A percentile compares a stretch with the other conserved stretches of the same genome.
Conservation (phyloP, 2,113 vertebrate species). For the Tonatia bakeri region DNA sequence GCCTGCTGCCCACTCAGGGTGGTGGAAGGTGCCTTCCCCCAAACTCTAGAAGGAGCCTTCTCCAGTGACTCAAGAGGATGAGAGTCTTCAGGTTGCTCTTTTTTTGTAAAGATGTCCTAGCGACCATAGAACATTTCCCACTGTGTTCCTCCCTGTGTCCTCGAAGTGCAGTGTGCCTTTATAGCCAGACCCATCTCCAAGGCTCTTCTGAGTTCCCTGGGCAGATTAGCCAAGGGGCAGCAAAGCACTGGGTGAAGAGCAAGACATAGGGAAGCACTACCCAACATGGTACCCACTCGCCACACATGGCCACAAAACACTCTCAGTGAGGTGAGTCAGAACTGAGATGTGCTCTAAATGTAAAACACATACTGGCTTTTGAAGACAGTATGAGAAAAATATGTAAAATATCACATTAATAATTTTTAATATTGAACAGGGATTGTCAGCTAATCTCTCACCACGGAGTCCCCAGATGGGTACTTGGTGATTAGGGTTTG, state of each 20-base stretch:
- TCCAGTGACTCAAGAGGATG: neutral
- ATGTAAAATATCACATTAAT: neutral
- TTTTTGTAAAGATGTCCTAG: neutral
- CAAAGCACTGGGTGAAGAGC: neutral
- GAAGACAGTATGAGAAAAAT: neutral
- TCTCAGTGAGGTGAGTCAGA: neutral
- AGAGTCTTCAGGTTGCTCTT: neutral
- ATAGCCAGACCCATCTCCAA: no score
- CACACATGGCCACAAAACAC: neutral
- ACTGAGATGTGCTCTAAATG: neutral
- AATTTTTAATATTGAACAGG: neutral
- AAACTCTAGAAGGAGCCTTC: neutral
- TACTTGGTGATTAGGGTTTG: neutral
- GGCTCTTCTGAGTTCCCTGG: no score
- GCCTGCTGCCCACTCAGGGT: neutral
- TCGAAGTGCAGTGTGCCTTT: fast-evolving
- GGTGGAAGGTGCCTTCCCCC: neutral
- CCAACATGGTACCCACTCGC: neutral
- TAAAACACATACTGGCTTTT: neutral
- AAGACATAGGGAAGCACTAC: neutral
- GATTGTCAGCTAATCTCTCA: neutral
- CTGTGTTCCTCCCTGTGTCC: neutral
- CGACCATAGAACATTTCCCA: neutral
- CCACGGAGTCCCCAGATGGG: neutral
- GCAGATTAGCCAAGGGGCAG: neutral